phyloP scores from a whole-genome alignment of 2,888 invertebrate genomes.

The Lamellibrachia satsuma region DNA sequence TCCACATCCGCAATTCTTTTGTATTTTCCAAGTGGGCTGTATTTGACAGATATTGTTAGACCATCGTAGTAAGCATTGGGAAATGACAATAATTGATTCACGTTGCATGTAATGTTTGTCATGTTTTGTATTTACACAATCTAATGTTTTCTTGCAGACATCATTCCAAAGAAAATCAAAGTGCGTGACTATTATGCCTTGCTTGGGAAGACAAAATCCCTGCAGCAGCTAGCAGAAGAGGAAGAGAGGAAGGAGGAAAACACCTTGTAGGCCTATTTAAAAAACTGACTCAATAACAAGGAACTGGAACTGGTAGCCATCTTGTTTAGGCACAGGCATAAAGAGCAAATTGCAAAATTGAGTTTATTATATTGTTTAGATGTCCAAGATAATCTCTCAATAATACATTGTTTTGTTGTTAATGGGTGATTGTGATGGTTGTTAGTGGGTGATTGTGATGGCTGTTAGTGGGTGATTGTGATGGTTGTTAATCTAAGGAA shows the following conservation, averaged over 20 bases:
- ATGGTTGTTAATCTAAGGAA: background rate
- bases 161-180: conserved; percentile 59
- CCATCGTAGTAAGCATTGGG: background rate
- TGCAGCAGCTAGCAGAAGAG: background rate
- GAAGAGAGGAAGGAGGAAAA: background rate
- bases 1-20: background rate
- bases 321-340: background rate
- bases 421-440: background rate
- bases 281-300: background rate
- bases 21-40: conserved; percentile 7
- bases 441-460: background rate
- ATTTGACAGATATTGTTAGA: background rate
- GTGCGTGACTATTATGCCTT: conserved; percentile 53
- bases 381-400: no score
- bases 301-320: background rate
- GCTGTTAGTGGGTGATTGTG: no score
- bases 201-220: conserved; percentile 23
- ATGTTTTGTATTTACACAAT: background rate
- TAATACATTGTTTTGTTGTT: no score
- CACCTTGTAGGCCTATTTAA: background rate
- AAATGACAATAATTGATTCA: background rate
- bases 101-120: background rate
- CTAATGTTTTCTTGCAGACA: conserved; percentile 49
- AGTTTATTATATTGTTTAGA: no score
- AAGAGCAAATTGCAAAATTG: background rate